Conservation (phyloP, 2,797 vertebrate species). For the Sparus aurata region DNA sequence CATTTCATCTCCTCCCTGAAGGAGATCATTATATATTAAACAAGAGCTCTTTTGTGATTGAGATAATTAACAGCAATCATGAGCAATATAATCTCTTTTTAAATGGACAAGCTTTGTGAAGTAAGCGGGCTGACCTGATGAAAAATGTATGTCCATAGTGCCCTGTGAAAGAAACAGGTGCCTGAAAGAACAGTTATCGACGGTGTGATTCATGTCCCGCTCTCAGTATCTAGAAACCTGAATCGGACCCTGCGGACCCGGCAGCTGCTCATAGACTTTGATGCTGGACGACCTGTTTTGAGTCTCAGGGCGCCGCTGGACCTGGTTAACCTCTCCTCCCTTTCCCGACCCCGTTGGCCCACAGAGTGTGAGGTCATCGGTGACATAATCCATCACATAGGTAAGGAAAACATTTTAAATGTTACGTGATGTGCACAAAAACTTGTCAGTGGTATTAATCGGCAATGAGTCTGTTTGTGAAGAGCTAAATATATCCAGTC, state of each 20-base stretch:
- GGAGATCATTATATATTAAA: conserved; percentile 52
- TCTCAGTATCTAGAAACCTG: conserved; percentile 76
- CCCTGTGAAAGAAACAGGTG: neutral
- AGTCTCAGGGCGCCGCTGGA: conserved; percentile 85
- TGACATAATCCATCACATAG: conserved; percentile 89
- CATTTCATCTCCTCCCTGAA: neutral
- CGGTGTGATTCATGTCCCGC: conserved; percentile 37
- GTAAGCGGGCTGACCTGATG: conserved; percentile 2
- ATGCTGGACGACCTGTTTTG: conserved; percentile 70
- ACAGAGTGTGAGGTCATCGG: conserved; percentile 91
- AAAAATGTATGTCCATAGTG: conserved; percentile 27
- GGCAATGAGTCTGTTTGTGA: neutral
- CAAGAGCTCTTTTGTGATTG: conserved; percentile 30
- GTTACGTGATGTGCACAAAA: neutral
- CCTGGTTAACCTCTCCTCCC: conserved; percentile 82
- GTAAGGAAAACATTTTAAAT: conserved; percentile 73
- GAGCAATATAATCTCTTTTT: conserved; percentile 26
- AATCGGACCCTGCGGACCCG: conserved; percentile 75
- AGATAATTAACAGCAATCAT: conserved; percentile 22
- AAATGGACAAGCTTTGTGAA: conserved; percentile 13
- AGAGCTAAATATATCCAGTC: too few species aligned
- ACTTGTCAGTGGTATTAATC: neutral
- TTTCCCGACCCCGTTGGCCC: conserved; percentile 87
- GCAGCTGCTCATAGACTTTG: conserved; percentile 79
- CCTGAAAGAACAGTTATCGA: neutral